Evolutionary conservation across 1,140 invertebrate species (phyloP).

Genomic region (Idris sp.): DNA sequence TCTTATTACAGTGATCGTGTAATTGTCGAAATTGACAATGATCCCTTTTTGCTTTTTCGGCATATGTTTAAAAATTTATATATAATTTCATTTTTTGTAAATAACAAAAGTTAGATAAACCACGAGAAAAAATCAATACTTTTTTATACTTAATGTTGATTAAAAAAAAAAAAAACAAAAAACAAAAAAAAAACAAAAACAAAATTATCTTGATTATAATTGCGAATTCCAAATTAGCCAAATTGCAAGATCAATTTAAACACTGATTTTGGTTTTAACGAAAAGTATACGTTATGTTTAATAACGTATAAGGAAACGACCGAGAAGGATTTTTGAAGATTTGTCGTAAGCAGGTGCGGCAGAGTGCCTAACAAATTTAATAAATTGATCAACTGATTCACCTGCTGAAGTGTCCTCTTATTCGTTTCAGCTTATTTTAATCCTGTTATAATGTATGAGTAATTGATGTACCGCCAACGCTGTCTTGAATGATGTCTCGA

Average conservation of each 20-base stretch:
- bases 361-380: no score
- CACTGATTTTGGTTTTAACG: conserved; percentile 32
- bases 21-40: no score
- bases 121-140: no score
- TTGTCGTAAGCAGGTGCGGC: conserved; percentile 58
- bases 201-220: conserved; percentile 1
- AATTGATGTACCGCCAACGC: conserved; percentile 47
- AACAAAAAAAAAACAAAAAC: no score
- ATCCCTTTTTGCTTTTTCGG: no score
- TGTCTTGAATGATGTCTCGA: conserved; percentile 20
- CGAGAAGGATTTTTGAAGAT: conserved; percentile 47
- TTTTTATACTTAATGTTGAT: no score
- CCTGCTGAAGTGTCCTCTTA: conserved; percentile 52
- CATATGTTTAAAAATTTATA: no score
- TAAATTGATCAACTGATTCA: conserved; percentile 61
- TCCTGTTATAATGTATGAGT: conserved; percentile 27
- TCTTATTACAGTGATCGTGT: no score
- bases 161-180: no score
- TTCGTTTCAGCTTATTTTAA: conserved; percentile 31
- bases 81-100: no score
- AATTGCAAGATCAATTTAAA: background rate
- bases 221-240: background rate
- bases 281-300: conserved; percentile 33
- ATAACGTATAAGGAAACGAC: conserved; percentile 24
- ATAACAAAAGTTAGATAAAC: no score